Conservation (phyloP, 1,140 invertebrate genomes). For the Intoshia linei region DNA sequence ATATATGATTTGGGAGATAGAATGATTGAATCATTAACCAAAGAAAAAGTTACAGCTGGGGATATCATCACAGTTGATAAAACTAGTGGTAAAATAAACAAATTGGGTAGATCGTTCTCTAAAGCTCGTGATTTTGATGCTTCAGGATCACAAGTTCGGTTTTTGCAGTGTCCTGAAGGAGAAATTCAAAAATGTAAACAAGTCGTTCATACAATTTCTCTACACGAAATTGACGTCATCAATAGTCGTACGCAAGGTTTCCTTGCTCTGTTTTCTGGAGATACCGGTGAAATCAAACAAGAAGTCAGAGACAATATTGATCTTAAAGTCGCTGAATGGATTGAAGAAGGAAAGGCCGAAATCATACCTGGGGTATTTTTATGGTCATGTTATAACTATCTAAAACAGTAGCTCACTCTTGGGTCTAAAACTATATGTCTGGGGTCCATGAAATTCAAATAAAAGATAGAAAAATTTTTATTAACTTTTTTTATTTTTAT, state of each 20-base stretch:
- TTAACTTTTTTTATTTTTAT: too few relatives aligned
- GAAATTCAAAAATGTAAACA: constrained; percentile 94
- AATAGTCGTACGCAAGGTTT: constrained; percentile 85
- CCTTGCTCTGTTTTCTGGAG: constrained; percentile 72
- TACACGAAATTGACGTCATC: constrained; percentile 96
- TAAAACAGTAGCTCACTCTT: not conserved
- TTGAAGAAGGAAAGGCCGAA: constrained; percentile 90
- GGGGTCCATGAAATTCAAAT: too few relatives aligned
- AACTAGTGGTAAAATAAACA: constrained; percentile 75
- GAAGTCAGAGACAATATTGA: constrained; percentile 95
- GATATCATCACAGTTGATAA: constrained; percentile 92
- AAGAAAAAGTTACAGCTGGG: constrained; percentile 48
- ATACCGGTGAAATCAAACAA: constrained; percentile 88
- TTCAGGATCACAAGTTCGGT: constrained; percentile 55
- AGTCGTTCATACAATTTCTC: constrained; percentile 76
- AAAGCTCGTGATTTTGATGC: constrained; percentile 84
- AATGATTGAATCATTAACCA: constrained; percentile 82
- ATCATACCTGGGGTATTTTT: constrained; percentile 56
- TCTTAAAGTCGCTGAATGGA: constrained; percentile 82
- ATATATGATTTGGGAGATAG: constrained; percentile 89
- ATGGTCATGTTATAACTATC: not conserved
- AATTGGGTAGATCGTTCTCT: constrained; percentile 67
- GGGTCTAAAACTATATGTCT: too few relatives aligned
- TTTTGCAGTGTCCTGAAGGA: constrained; percentile 88
- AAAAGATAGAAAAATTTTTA: too few relatives aligned